Base-by-base conservation (phyloP, 2,113 vertebrate genomes). In the Vulpes vulpes region DNA sequence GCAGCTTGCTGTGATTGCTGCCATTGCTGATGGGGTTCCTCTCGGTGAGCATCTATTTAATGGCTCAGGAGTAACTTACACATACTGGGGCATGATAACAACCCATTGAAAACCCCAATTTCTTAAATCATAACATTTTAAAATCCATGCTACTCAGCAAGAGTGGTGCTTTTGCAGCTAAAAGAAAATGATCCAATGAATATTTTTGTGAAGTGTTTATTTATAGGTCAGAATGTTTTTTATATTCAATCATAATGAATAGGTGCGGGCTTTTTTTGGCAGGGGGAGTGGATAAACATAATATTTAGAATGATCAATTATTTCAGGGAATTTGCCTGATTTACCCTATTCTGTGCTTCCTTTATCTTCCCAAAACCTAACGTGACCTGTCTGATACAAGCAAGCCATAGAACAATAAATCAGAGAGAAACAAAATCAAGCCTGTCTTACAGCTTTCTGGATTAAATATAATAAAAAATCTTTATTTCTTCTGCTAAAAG, bases 1-100 rank as follows among this genome's bases (percentile, higher is more conserved):
- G 97, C 85, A 82, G 92, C 92, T 86, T 97, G 96, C 64, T 87
- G 86, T 95, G 93, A 97, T 87, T 97, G 90, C 94, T 91, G 85
- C 98, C 96, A 60, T 69, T 97, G 90, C 97, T 96, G 93, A 86
- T 94, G 96, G 92, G 95, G 95, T 96, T 97, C 94, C n/a, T 91
- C 84, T 97, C 69, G 53, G 53, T 88, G 90, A 98, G 86, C 79
- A 82, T 96, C 97, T 97, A 95, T 96, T 98, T 97, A 96, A 96
- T 96, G 95, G 89, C 92, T 96, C 94, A 98, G 82, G 96, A 94
- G 93, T 95, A 95, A 96, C 94, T 97, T 86, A 97, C 81, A 96
- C 49, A 82, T 81, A 67, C 67, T 95, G 67, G 95, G 94, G 93
- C 30, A 65, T 96, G 97, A 62, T 94, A 97, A 71, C 71, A 73